Conservation (phyloP, 1,140 invertebrate genomes). For the Drosophila pachea region DNA sequence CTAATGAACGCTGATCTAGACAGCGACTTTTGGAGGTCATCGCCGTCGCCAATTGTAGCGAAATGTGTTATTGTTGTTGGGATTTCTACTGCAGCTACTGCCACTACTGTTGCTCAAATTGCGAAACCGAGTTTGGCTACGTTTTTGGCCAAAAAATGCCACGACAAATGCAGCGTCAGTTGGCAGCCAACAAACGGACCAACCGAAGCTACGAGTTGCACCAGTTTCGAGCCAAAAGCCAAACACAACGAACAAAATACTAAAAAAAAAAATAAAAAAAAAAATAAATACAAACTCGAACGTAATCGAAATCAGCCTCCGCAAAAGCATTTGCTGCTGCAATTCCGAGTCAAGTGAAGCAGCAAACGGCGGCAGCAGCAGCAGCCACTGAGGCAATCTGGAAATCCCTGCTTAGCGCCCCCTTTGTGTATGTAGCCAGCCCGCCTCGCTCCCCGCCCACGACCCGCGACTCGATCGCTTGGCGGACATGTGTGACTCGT, state of each 20-base stretch:
- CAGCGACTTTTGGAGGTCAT: slow-evolving; percentile 52
- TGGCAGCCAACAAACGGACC: slow-evolving; percentile 34
- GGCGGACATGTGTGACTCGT: slow-evolving; percentile 16
- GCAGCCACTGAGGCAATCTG: slow-evolving; percentile 40
- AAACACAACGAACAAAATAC: background rate
- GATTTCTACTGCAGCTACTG: no score
- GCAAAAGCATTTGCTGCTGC: slow-evolving; percentile 38
- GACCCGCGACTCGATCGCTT: background rate
- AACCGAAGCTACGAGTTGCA: slow-evolving; percentile 43
- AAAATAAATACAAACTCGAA: slow-evolving; percentile 14
- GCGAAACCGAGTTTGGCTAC: slow-evolving; percentile 44
- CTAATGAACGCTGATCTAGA: slow-evolving; percentile 54
- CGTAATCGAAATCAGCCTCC: slow-evolving; percentile 41
- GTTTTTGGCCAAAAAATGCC: slow-evolving; percentile 54
- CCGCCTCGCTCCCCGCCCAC: background rate
- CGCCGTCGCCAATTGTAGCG: slow-evolving; percentile 44
- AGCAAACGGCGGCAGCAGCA: slow-evolving; percentile 29
- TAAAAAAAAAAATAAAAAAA: slow-evolving; percentile 26
- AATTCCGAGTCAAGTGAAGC: slow-evolving; percentile 47
- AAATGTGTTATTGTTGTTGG: slow-evolving; percentile 35
- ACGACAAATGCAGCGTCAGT: slow-evolving; percentile 34
- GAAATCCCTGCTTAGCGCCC: slow-evolving; percentile 31
- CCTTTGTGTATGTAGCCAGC: no score
- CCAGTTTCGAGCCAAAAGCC: slow-evolving; percentile 34
- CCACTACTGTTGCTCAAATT: slow-evolving; percentile 20